Evolutionary conservation across 1,140 invertebrate species (phyloP).

Genomic region (Conus ventricosus): DNA sequence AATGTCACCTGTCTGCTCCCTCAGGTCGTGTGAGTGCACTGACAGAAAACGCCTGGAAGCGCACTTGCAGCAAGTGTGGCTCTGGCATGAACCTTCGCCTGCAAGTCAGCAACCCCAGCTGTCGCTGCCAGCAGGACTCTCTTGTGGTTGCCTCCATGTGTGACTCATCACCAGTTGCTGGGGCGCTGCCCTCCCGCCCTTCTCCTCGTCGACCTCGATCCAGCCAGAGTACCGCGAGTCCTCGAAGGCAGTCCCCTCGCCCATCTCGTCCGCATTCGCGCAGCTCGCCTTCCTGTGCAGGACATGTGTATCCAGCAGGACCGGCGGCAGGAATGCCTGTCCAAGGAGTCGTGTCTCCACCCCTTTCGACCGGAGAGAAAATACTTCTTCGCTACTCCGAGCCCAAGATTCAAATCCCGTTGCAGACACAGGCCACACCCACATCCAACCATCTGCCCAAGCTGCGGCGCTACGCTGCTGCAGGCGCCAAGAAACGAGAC

Average conservation of each 20-base stretch:
- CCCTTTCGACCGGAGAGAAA: not conserved
- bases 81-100: conserved; percentile 65
- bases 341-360: not conserved
- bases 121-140: conserved; percentile 66
- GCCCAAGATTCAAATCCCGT: not conserved
- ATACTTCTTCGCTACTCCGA: conserved; percentile 2
- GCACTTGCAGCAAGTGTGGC: conserved; percentile 63
- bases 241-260: not conserved
- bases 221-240: not conserved
- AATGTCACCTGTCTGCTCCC: conserved; percentile 13
- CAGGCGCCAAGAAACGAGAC: not conserved
- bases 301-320: not conserved
- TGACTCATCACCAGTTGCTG: not conserved
- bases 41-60: conserved; percentile 56
- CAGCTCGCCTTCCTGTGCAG: not conserved
- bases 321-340: not conserved
- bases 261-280: not conserved
- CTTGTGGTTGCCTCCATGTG: conserved; percentile 43
- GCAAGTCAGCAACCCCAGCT: conserved; percentile 61
- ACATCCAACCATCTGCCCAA: not conserved
- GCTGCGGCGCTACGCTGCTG: not conserved
- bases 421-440: not conserved
- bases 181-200: not conserved
- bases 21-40: conserved; percentile 45
- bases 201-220: not conserved